Evolutionary conservation across 1,140 invertebrate species (phyloP).

Genomic region (Camponotus pennsylvanicus): DNA sequence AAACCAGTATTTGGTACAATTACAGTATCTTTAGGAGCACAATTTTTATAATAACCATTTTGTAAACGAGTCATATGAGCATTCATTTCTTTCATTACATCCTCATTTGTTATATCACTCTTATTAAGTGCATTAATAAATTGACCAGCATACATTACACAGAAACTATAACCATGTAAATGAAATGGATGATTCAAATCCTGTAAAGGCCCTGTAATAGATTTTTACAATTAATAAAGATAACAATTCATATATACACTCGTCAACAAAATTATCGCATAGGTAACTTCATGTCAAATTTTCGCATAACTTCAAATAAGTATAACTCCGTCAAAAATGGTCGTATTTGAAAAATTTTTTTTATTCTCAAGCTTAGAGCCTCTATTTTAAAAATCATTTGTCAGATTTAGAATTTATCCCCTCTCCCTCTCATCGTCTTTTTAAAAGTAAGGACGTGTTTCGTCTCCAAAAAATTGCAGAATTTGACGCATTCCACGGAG

Average conservation of each 20-base stretch:
- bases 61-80: not conserved
- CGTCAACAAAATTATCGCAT: too few species aligned
- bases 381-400: too few species aligned
- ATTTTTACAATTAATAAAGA: constrained; percentile 3
- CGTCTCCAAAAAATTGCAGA: too few species aligned
- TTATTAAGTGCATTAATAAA: constrained; percentile 9
- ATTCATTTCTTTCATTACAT: not conserved
- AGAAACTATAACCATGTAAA: constrained; percentile 38
- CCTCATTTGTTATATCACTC: not conserved
- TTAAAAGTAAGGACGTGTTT: too few species aligned
- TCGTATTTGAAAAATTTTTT: too few species aligned
- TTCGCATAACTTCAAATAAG: too few species aligned
- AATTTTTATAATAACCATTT: not conserved
- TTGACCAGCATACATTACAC: constrained; percentile 4
- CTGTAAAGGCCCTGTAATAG: not conserved
- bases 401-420: too few species aligned
- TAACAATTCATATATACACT: not conserved
- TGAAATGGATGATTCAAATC: constrained; percentile 31
- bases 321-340: too few species aligned
- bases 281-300: too few species aligned
- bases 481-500: too few species aligned
- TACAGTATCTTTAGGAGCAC: constrained; percentile 41
- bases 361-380: too few species aligned
- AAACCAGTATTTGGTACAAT: constrained; percentile 38
- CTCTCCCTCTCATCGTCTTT: too few species aligned